These are phyloP conservation scores for Brachyrhaphis roseni DNA, from an alignment of 2,797 vertebrate genomes.

Conservation along the genomic window DNA sequence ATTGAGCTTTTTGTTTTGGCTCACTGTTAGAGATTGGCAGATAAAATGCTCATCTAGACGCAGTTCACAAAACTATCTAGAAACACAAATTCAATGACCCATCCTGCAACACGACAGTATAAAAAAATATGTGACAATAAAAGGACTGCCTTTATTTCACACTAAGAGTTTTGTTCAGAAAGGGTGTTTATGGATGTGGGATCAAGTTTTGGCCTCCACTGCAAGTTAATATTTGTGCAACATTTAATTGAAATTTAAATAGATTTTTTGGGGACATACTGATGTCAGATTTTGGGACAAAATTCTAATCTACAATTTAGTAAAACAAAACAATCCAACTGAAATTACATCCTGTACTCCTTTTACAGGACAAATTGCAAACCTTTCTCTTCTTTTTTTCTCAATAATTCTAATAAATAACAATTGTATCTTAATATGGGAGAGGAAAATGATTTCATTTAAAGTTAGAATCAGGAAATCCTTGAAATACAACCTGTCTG, in stretches of 20 bases:
- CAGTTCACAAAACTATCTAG: constrained; percentile 11
- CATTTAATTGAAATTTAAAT: background rate
- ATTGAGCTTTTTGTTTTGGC: constrained; percentile 45
- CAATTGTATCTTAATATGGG: background rate
- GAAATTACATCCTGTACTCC: too few relatives aligned
- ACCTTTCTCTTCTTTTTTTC: too few relatives aligned
- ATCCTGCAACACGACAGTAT: background rate
- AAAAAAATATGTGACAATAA: too few relatives aligned
- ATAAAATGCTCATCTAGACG: constrained; percentile 33
- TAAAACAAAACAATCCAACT: background rate
- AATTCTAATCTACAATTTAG: background rate
- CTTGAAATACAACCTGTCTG: background rate
- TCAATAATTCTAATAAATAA: too few relatives aligned
- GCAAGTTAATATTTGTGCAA: background rate
- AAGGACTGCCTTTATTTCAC: background rate
- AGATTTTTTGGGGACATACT: background rate
- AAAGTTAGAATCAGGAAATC: background rate
- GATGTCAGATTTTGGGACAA: background rate
- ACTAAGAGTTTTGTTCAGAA: background rate
- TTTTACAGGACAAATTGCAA: too few relatives aligned
- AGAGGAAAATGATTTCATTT: background rate
- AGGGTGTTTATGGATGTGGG: background rate
- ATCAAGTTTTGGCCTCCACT: background rate
- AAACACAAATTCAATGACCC: constrained; percentile 24
- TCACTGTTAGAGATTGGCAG: constrained; percentile 31